A percentile compares a stretch with the other conserved stretches of the same genome.
Conservation (phyloP, 2,888 invertebrate genomes). For the Xestia sexstrigata region DNA sequence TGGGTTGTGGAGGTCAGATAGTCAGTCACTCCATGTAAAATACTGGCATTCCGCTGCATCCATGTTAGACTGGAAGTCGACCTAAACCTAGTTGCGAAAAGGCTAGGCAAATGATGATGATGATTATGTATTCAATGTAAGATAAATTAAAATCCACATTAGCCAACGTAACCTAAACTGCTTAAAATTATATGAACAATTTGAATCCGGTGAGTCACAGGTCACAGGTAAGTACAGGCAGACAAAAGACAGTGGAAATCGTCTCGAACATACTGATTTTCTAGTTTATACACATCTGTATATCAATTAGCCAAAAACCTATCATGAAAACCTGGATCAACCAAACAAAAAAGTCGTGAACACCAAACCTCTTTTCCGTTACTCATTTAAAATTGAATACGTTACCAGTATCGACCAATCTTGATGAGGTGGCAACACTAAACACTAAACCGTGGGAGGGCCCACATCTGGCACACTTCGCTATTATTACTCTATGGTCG, state of each 20-base stretch:
- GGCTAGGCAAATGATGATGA: too few relatives aligned
- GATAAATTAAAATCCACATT: not conserved
- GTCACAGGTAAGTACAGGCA: too few relatives aligned
- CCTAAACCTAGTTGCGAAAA: too few relatives aligned
- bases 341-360: conserved; percentile 43
- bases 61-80: too few relatives aligned
- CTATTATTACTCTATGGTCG: conserved; percentile 65
- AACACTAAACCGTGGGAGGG: conserved; percentile 74
- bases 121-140: not conserved
- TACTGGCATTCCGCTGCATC: too few relatives aligned
- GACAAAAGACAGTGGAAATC: not conserved
- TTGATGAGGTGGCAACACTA: conserved; percentile 59
- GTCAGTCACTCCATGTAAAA: too few relatives aligned
- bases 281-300: not conserved
- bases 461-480: conserved; percentile 70
- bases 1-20: too few relatives aligned
- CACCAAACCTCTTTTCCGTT: conserved; percentile 45
- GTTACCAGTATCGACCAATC: conserved; percentile 56
- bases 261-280: not conserved
- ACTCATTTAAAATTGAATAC: conserved; percentile 58
- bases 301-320: not conserved
- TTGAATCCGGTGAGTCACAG: not conserved
- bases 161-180: not conserved
- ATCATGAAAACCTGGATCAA: not conserved
- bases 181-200: not conserved